phyloP scores from a whole-genome alignment of 1,140 invertebrate genomes.

The Zaprionus nigranus region DNA sequence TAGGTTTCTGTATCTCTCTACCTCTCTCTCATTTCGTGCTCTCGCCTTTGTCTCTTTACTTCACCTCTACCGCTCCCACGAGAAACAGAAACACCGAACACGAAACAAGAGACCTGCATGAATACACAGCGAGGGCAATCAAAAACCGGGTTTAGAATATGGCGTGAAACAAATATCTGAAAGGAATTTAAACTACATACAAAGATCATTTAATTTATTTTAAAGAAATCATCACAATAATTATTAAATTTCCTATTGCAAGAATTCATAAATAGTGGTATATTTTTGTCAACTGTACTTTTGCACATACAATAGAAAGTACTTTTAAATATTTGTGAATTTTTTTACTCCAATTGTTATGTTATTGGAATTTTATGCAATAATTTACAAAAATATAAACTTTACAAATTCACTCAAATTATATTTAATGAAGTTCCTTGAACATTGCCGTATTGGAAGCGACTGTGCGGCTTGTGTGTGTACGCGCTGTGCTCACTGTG shows the following conservation, averaged over 20 bases:
- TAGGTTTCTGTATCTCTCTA: constrained; percentile 52
- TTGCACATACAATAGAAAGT: neutral
- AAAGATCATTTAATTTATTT: neutral
- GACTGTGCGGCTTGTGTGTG: neutral
- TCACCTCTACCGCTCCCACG: constrained; percentile 37
- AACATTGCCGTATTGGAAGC: constrained; percentile 4
- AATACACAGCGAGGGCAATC: constrained; percentile 28
- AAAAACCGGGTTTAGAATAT: constrained; percentile 17
- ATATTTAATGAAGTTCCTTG: neutral
- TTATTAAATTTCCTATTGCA: neutral
- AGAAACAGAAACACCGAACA: constrained; percentile 49
- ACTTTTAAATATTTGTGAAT: neutral
- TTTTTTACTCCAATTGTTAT: neutral
- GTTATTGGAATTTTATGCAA: neutral
- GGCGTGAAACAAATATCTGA: neutral
- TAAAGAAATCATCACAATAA: neutral
- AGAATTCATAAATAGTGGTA: neutral
- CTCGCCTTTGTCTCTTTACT: constrained; percentile 25
- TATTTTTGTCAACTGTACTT: constrained; percentile 15
- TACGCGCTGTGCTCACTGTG: constrained; percentile 28
- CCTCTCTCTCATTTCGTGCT: constrained; percentile 26
- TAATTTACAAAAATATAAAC: neutral
- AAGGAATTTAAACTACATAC: neutral
- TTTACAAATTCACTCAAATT: neutral
- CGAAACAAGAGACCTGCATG: constrained; percentile 38